Percentiles rank a stretch among this genome's conserved stretches.
phyloP scores from a whole-genome alignment of 30 jellyfish, hydroid and myxozoan genomes.

The Pseudorhiza aurosa region DNA sequence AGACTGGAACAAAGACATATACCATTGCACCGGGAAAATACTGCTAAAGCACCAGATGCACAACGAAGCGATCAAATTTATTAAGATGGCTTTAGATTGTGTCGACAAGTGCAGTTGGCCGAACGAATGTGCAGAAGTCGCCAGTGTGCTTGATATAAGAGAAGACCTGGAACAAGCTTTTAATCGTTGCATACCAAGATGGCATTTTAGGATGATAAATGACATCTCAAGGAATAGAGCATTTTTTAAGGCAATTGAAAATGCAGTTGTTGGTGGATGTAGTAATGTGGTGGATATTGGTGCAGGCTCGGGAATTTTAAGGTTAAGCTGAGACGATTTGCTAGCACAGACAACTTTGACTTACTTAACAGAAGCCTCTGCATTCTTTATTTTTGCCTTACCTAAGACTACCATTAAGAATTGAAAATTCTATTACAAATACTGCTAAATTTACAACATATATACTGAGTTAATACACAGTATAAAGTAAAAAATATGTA shows the following conservation, averaged over 20 bases:
- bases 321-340: no score
- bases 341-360: no score
- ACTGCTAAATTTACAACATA: no score
- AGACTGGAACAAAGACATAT: constrained; percentile 45
- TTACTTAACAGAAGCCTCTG: no score
- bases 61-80: constrained; percentile 44
- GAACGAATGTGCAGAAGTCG: neutral
- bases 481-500: no score
- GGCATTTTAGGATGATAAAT: constrained; percentile 97
- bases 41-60: constrained; percentile 7
- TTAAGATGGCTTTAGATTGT: neutral
- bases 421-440: no score
- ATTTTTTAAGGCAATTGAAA: constrained; percentile 55
- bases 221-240: constrained; percentile 73
- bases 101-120: neutral
- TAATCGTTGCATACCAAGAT: constrained; percentile 60
- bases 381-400: no score
- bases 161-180: constrained; percentile 69
- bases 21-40: constrained; percentile 29
- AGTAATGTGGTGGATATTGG: constrained; percentile 78
- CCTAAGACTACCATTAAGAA: no score
- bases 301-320: constrained; percentile 88
- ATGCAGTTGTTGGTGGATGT: constrained; percentile 53
- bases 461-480: no score
- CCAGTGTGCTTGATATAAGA: neutral